Percentiles rank a stretch among this genome's conserved stretches.
Evolutionary conservation across 64 coral and sea anemone genomes (phyloP).

Genomic region (Pocillopora damicornis): DNA sequence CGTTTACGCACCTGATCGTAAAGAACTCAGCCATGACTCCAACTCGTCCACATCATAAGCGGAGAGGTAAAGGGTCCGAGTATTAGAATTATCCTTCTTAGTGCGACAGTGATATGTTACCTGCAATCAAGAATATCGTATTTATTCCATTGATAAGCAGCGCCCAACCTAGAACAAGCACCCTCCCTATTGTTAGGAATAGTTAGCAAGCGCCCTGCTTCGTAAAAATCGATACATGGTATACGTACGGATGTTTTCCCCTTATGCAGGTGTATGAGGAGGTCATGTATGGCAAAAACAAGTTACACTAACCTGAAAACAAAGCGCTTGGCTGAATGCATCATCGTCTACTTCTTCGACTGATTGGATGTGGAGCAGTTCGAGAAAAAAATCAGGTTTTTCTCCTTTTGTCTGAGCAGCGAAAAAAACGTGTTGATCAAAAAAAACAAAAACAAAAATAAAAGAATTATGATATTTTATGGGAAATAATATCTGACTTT

Average conservation of each 20-base stretch:
- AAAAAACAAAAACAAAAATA: not conserved
- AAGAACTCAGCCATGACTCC: slow-evolving; percentile 56
- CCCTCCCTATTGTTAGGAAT: too few relatives aligned
- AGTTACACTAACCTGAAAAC: slow-evolving; percentile 67
- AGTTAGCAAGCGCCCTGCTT: too few relatives aligned
- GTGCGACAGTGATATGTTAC: slow-evolving; percentile 64
- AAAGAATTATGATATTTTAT: too few relatives aligned
- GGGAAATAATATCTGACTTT: too few relatives aligned
- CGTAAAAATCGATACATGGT: not conserved
- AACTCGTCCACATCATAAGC: slow-evolving; percentile 71
- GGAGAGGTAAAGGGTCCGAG: slow-evolving; percentile 60
- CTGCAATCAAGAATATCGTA: not conserved
- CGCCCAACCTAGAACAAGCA: too few relatives aligned
- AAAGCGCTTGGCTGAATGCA: slow-evolving; percentile 61
- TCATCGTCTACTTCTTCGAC: slow-evolving; percentile 74
- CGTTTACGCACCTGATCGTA: slow-evolving; percentile 53
- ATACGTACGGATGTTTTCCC: too few relatives aligned
- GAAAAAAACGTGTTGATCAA: not conserved
- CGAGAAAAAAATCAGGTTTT: slow-evolving; percentile 56
- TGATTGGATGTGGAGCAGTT: slow-evolving; percentile 63
- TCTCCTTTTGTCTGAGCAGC: slow-evolving; percentile 72
- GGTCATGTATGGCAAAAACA: too few relatives aligned
- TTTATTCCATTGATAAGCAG: too few relatives aligned
- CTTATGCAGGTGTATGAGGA: too few relatives aligned
- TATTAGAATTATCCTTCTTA: slow-evolving; percentile 58